Evolutionary conservation across 37 sponge, comb jelly and placozoan species (phyloP), one percentile per base, ranked within the genome.

Genomic region (Diacarnus erythraeanus): DNA sequence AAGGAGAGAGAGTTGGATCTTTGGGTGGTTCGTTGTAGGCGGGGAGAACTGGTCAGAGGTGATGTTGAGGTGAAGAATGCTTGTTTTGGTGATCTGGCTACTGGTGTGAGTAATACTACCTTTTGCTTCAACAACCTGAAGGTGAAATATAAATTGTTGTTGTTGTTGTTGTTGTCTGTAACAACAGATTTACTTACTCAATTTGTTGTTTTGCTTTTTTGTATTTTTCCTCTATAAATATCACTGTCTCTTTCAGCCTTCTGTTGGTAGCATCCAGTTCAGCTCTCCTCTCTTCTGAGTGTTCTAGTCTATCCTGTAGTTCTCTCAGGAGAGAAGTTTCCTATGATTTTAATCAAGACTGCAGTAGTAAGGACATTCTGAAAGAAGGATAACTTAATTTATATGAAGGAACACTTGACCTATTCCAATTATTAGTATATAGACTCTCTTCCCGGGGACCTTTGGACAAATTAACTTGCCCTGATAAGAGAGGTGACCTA

Each of bases 11-110:
- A 47, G 51, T 12, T 12, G 12, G 12, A 47, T 6, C 12, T 12
- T 6, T 15, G 12, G 51, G 51, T 6, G 51, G 51, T 47, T 47
- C 51, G 10, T 47, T 47, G 51, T 47, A 15, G 51, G 51, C 51
- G 12, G 25, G 64, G 30, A 15, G 64, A 61, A 61, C 64, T 29
- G 64, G 64, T 23, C n/a, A 61, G 30, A 29, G 64, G 64, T 4
- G 64, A 21, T n/a, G 65, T 21, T n/a, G 26, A 27, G 64, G 64
- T n/a, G 20, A 20, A 30, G 18, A 27, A 63, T 27, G 64, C 20
- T 15, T 63, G 30, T 63, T 63, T 27, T 63, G 64, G 64, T 63
- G 64, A 63, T n/a, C 6, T 30, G 64, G 64, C 5, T n/a, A n/a
- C n/a, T 37, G 69, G 38, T 37, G 69, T 8, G 20, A 69, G 38